Evolutionary conservation across 2,797 vertebrate species (phyloP), one percentile per base, ranked within the genome.

Genomic region (Microchirus variegatus): DNA sequence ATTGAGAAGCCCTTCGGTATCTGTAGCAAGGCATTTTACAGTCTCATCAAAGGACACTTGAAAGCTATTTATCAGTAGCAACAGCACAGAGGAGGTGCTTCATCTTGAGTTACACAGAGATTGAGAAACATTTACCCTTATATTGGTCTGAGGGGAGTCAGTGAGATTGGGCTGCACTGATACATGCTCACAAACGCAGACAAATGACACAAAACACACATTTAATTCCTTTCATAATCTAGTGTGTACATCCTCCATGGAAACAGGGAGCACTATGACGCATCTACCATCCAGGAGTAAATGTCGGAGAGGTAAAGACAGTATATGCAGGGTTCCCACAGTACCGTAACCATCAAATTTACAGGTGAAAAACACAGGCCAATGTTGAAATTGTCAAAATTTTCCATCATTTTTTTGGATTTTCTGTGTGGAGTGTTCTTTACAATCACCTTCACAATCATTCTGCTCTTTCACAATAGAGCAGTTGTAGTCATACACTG

Each of bases 61-160:
- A 60, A 77, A 64, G 61, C 68, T 71, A 75, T 81, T 77, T 69
- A 79, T 79, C 78, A 83, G 59, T 2, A 15, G 57, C 43, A 63
- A 40, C 54, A 58, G 67, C 38, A 42, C 35, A 13, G 15, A 67
- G 57, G 48, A 64, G 52, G 57, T 53, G 52, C 67, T 75, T 80
- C 61, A 71, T 75, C 63, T 79, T 75, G 70, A 82, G 41, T 53
- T 61, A 59, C 1, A 0, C 51, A 49, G 38, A 51, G 26, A 68
- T 67, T 9, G 36, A 63, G 70, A 19, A 41, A 56, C 62, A 71
- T 52, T 0, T 46, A 70, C 57, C 47, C 1, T 70, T 59, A 73
- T 72, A 80, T 65, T 70, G 62, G 64, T 61, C 38, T 52, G 57
- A 16, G 16, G 16, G 18, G 48, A 59, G 46, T 1, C 16, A 65